Conservation (phyloP, 2,113 vertebrate genomes). For the Uropsilus gracilis region DNA sequence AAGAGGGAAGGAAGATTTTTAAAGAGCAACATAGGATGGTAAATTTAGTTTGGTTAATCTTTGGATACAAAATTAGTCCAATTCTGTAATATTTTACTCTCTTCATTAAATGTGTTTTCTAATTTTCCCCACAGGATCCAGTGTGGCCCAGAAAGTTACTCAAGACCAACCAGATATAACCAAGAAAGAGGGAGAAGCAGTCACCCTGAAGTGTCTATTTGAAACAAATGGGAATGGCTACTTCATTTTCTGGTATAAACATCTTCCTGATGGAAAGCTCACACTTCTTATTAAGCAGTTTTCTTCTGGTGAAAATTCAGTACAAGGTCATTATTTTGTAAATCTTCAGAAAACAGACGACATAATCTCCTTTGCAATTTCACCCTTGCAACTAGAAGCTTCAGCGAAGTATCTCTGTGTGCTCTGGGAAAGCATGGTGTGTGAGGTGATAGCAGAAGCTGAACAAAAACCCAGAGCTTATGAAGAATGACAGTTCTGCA, state of each 20-base stretch:
- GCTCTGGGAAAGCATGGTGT: neutral
- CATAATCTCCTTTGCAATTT: neutral
- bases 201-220: no score
- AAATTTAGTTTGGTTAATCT: neutral
- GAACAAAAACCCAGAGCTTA: conserved; percentile 17
- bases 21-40: neutral
- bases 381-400: neutral
- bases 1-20: neutral
- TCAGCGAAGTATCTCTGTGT: conserved; percentile 41
- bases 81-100: neutral
- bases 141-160: neutral
- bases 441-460: neutral
- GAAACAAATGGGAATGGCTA: fast-evolving
- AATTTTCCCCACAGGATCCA: conserved; percentile 9
- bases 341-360: neutral
- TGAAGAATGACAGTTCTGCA: neutral
- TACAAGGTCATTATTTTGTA: neutral
- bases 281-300: neutral
- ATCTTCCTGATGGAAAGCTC: neutral
- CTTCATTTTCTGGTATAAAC: conserved; percentile 3
- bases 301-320: fast-evolving
- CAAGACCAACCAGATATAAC: neutral
- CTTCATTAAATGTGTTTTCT: neutral
- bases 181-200: no score
- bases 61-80: neutral